Evolutionary conservation across 1,140 invertebrate genomes (phyloP), one percentile per base, ranked within the genome.

Genomic region (Berghia stephanieae): DNA sequence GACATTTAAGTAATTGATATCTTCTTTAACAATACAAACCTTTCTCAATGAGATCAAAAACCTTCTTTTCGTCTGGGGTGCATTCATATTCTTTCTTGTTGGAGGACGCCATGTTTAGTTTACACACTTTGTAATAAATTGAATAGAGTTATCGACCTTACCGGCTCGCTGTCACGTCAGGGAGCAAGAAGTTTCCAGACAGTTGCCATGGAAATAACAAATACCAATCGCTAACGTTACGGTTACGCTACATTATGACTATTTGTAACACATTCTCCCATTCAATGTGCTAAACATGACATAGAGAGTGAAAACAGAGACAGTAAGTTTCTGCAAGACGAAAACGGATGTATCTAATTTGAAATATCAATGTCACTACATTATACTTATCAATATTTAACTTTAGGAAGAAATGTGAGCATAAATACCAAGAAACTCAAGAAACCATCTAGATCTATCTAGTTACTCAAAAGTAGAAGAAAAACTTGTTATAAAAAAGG

Each of bases 11-110:
- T n/a, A n/a, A 63, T 27, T 10, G 13, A 63, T 63, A 16, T 8
- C 10, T 63, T 8, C 34, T 16, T 31, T 8, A 31, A 24, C 10
- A n/a, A n/a, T 49, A 49, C 13, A 13, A 67, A 76, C 74, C 74
- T 76, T 76, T 76, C 42, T 76, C 74, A 38, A 76, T 68, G 5
- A 76, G 63, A 13, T 76, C 74, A 49, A 76, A 76, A 10, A 76
- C 24, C 44, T 76, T 66, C 31, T 76, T 76, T 34, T 76, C 74
- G 27, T 76, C 74, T 18, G 63, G 60, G 5, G 74, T 68, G 3
- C 74, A 27, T n/a, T 76, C 68, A 38, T 76, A 60, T n/a, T n/a
- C n/a, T 38, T 76, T 63, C 10, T 3, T 24, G 21, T 60, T 43
- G 24, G 60, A 31, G 24, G 60, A 31, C 18, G 74, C 74, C 74